Evolutionary conservation across 1,140 invertebrate genomes (phyloP), one percentile per base, ranked within the genome.

Genomic region (Micrasema minimum): DNA sequence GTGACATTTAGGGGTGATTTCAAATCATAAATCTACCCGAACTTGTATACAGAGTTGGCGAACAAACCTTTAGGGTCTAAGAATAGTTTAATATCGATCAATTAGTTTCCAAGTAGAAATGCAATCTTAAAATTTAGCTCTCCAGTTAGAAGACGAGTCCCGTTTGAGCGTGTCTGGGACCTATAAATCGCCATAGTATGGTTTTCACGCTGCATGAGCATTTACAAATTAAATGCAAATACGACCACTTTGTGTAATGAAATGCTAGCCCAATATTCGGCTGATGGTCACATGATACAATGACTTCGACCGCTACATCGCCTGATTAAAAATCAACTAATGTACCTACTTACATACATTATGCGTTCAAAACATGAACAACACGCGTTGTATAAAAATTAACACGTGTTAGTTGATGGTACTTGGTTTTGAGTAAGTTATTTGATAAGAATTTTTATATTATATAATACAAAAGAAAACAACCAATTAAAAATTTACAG

Each of bases 141-240:
- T 11, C 65, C 65, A 22, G 41, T 23, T 67, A 37, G 35, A 22
- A 67, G 65, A 67, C 65, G 37, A 43, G 22, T 67, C 43, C 51
- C 50, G 23, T 67, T 55, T 18, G 65, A 67, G 65, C 67, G 67
- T 69, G 67, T 69, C 31, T 43, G 26, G n/a, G 18, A 7, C 22
- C 57, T 22, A 69, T 69, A 62, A 69, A 62, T 69, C 57, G 57
- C 57, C 43, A 22, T 45, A 53, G 55, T 69, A 37, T n/a, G 55
- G 57, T 62, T 69, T 67, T 62, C 55, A 38, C 67, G 67, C 67
- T 51, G 55, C 57, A 69, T 69, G 67, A 57, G 35, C 57, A 69
- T 45, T 69, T 64, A 69, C 67, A 64, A 69, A 69, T 69, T 69
- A 69, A 69, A 69, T 69, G 67, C 67, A 69, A 69, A 69, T 69